Percentiles rank a stretch among this genome's conserved stretches.
These are phyloP conservation scores for Oreochromis niloticus DNA, from an alignment of 2,113 vertebrate species.

Conservation along the genomic window DNA sequence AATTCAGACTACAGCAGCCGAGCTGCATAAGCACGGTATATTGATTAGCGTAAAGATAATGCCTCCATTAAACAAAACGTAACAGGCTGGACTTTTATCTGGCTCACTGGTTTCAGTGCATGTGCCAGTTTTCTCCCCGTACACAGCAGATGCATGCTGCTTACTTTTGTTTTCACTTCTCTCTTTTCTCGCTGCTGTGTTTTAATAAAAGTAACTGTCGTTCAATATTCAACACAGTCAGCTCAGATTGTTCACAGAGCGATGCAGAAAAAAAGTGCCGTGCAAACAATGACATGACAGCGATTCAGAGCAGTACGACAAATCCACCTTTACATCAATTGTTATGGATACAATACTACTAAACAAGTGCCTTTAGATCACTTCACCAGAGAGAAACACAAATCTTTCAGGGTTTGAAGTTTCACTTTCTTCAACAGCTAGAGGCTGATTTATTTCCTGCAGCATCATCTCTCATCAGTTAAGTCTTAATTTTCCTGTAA, in stretches of 20 bases:
- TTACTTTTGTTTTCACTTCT: background rate
- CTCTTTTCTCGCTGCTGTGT: background rate
- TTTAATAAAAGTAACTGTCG: background rate
- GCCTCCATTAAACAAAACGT: background rate
- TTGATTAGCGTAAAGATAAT: background rate
- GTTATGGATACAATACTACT: background rate
- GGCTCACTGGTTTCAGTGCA: background rate
- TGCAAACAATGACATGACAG: background rate
- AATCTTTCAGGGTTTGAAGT: background rate
- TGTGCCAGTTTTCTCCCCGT: background rate
- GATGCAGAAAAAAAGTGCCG: background rate
- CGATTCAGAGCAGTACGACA: background rate
- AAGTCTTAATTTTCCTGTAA: background rate
- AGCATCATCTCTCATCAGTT: background rate
- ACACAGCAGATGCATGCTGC: background rate
- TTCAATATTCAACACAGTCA: background rate
- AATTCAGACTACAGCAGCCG: background rate
- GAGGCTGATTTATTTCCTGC: background rate
- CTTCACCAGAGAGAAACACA: background rate
- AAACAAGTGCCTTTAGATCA: background rate
- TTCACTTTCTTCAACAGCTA: background rate
- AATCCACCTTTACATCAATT: background rate
- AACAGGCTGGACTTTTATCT: background rate
- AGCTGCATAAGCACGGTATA: background rate
- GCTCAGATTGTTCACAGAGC: background rate